Base-by-base conservation (phyloP, 2,888 invertebrate species). In the Nephrotoma appendiculata region DNA sequence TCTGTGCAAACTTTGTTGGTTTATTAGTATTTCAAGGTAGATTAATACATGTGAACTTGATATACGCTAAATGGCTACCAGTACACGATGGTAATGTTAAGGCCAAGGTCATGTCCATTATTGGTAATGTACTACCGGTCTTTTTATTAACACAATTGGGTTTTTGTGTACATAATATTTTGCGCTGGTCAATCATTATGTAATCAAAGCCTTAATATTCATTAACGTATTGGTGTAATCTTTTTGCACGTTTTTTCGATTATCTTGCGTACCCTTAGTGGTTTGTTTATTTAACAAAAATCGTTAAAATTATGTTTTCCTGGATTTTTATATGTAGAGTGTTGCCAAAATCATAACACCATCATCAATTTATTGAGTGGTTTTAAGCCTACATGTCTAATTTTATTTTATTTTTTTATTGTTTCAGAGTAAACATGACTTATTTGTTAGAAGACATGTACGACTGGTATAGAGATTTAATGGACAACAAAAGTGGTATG, bases 401-500 rank as follows among this genome's bases (percentile, higher is more conserved):
- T 87, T 89, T 86, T 52, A 41, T 11, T 84, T 45, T n/a, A 5
- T 87, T 41, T 86, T 71, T 44, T 71, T 48, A 15, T 85, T 85
- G 31, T 88, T 87, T 52, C 87, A 88, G 88, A 15, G 42, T 41
- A 86, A 86, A 86, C n/a, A 88, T 88, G 88, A 87, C 88, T 45
- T 86, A 87, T 86, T 85, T 89, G 88, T 87, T 91, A 88, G 89
- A 92, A 86, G 90, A 91, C 88, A 88, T 90, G 86, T 89, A 90
- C 88, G 93, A 93, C 91, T 94, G 95, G 92, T 95, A 95, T 91
- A 93, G 92, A 92, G 95, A 95, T 91, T 93, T 95, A 89, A 94
- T 95, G 93, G 94, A 95, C 92, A 95, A 94, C 90, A 94, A 93
- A 90, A 93, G 95, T 90, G 95, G 95, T 95, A 91, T 93, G 94